Conservation (phyloP, 2,888 invertebrate genomes). For the Sycophila texana region DNA sequence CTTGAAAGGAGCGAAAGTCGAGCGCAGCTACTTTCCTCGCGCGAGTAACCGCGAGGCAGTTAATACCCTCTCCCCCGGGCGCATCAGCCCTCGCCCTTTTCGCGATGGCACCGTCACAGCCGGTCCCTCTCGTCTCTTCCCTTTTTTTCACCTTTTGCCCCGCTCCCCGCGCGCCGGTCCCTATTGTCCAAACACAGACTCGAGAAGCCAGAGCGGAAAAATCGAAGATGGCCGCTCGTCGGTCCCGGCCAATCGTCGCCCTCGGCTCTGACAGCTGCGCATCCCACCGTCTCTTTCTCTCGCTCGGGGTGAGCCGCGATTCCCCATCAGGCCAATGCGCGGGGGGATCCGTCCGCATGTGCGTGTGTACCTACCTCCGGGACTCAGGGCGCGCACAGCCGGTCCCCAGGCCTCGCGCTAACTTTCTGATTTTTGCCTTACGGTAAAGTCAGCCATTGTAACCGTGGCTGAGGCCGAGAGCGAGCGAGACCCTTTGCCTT, state of each 20-base stretch:
- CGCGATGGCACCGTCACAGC: constrained; percentile 26
- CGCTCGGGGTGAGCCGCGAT: constrained; percentile 34
- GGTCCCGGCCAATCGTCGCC: constrained; percentile 68
- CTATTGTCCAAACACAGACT: constrained; percentile 68
- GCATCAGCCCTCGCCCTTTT: not conserved
- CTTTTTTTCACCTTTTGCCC: constrained; percentile 25
- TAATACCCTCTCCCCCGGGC: not conserved
- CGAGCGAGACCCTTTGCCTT: constrained; percentile 12
- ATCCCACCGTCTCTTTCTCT: constrained; percentile 63
- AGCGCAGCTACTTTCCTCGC: constrained; percentile 18
- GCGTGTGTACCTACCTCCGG: constrained; percentile 8
- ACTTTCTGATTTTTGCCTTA: constrained; percentile 76
- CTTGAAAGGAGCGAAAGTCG: constrained; percentile 23
- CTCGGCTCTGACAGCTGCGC: constrained; percentile 71
- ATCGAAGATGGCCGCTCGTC: constrained; percentile 71
- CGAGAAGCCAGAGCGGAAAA: constrained; percentile 71
- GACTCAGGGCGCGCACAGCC: not conserved
- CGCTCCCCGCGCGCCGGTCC: constrained; percentile 1
- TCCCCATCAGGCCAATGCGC: constrained; percentile 27
- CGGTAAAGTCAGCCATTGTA: constrained; percentile 73
- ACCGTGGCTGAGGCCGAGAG: constrained; percentile 55
- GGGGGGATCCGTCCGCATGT: constrained; percentile 47
- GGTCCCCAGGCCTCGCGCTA: constrained; percentile 63
- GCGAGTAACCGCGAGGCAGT: constrained; percentile 4
- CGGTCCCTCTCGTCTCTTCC: constrained; percentile 7